Evolutionary conservation across 2,113 vertebrate genomes (phyloP).

Genomic region (Protomyctophum bolini): DNA sequence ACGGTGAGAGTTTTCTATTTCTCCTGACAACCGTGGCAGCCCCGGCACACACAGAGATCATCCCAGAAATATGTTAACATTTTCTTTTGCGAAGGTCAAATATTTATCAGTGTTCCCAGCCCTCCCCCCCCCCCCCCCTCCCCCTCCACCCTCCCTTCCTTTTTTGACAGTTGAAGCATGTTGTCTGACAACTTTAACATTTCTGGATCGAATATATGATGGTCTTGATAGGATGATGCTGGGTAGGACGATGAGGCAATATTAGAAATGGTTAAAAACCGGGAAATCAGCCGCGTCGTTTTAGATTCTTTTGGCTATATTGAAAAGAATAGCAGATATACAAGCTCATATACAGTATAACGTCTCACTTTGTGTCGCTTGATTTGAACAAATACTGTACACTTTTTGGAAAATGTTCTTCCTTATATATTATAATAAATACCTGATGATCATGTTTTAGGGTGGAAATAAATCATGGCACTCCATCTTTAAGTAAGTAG

Average conservation of each 20-base stretch:
- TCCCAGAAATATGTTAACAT: slow-evolving; percentile 77
- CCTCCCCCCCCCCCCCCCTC: slow-evolving; percentile 45
- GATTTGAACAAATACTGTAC: too few species aligned
- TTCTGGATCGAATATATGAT: slow-evolving; percentile 36
- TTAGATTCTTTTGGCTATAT: too few species aligned
- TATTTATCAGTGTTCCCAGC: slow-evolving; percentile 64
- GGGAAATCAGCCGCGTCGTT: too few species aligned
- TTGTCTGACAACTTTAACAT: slow-evolving; percentile 52
- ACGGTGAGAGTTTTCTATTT: slow-evolving; percentile 36
- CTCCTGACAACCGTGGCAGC: slow-evolving; percentile 45
- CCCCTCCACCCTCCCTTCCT: slow-evolving; percentile 45
- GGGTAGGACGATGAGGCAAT: slow-evolving; percentile 45
- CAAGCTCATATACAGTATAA: too few species aligned
- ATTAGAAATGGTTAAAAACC: slow-evolving; percentile 24
- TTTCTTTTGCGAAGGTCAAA: slow-evolving; percentile 73
- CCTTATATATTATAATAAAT: too few species aligned
- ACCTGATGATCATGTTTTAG: too few species aligned
- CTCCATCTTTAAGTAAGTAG: too few species aligned
- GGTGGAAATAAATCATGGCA: too few species aligned
- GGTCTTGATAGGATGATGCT: slow-evolving; percentile 10
- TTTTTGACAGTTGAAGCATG: slow-evolving; percentile 58
- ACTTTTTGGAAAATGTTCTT: too few species aligned
- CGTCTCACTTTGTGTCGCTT: too few species aligned
- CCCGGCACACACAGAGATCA: slow-evolving; percentile 50
- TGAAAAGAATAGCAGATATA: background rate